Conservation (phyloP, 2,113 vertebrate species). For the Circaetus cinerascens region DNA sequence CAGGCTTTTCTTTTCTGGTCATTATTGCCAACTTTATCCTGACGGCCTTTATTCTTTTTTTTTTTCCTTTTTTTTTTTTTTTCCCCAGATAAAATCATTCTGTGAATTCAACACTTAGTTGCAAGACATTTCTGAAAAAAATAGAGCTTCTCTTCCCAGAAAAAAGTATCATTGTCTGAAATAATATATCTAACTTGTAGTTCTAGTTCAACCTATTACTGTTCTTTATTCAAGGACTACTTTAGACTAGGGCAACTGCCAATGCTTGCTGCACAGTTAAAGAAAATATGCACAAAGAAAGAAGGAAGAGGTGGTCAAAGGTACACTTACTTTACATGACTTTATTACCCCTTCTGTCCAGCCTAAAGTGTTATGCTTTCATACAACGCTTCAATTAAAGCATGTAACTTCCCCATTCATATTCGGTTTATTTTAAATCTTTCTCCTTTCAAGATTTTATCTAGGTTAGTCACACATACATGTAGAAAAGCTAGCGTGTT, state of each 20-base stretch:
- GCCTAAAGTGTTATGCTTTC: background rate
- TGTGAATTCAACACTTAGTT: background rate
- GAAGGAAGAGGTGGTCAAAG: background rate
- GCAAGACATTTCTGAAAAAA: background rate
- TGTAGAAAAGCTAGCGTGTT: background rate
- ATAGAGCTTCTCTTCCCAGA: background rate
- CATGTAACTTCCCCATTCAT: background rate
- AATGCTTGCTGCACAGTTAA: background rate
- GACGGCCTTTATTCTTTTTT: fast-evolving
- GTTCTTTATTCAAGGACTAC: background rate
- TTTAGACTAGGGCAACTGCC: background rate
- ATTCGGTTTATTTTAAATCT: background rate
- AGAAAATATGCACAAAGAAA: background rate
- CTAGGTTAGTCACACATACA: background rate
- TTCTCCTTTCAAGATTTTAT: background rate
- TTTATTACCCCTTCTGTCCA: background rate
- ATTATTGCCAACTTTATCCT: background rate
- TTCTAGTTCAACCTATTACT: background rate
- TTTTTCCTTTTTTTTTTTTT: too few species aligned
- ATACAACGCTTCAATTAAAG: background rate
- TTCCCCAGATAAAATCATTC: background rate
- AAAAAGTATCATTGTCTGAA: background rate
- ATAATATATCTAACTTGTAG: background rate
- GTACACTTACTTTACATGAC: background rate
- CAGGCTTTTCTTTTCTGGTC: background rate